Evolutionary conservation across 2,797 vertebrate genomes (phyloP), one percentile per base, ranked within the genome.

Genomic region (Echeneis naucrates): DNA sequence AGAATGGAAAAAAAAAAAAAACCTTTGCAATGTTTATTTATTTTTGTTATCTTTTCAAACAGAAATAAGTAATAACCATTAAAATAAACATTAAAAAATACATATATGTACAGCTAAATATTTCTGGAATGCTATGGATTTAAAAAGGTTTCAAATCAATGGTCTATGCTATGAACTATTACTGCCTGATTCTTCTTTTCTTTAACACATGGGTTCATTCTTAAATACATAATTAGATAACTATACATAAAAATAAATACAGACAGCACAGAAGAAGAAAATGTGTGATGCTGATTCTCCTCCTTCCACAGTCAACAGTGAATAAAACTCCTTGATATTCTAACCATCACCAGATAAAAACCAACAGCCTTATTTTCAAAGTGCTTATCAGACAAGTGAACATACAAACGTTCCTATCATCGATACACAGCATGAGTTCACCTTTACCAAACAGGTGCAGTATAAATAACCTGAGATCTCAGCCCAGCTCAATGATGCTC

Each of bases 171-270:
- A n/a, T n/a, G n/a, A n/a, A n/a, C n/a, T n/a, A n/a, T n/a, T n/a
- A n/a, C n/a, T n/a, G n/a, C n/a, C n/a, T n/a, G n/a, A n/a, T n/a
- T n/a, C n/a, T n/a, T n/a, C n/a, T n/a, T n/a, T n/a, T n/a, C n/a
- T n/a, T n/a, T n/a, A n/a, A n/a, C n/a, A 53, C 5, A 23, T 45
- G 0, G 5, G 0, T 51, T 8, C 27, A n/a, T 71, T 77, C 24
- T 59, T 44, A 67, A 75, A 86, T 68, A 74, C 21, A 50, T n/a
- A 38, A 42, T 50, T 50, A 11, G 2, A 67, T 33, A 48, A 2
- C 12, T 62, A 67, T 8, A 81, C 84, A 21, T 86, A 89, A 86
- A 89, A 82, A 89, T 88, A 91, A 88, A 89, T 91, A 92, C 59
- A 80, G 23, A 77, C 42, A 75, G 50, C 55, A 66, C 24, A 7